These are phyloP conservation scores for Nycteola revayana DNA, from an alignment of 2,888 invertebrate genomes.

Conservation along the genomic window DNA sequence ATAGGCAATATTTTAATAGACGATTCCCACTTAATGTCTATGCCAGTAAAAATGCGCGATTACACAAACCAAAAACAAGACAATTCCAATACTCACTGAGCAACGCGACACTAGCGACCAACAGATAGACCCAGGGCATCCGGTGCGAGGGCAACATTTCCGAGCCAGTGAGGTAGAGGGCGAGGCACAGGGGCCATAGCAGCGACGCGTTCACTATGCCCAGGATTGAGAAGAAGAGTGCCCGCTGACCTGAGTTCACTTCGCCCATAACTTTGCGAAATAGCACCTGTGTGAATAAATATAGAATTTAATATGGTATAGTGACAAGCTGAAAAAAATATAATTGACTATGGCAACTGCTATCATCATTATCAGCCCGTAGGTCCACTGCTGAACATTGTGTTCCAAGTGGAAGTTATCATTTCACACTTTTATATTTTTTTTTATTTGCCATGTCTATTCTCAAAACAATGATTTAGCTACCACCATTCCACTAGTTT, in stretches of 20 bases:
- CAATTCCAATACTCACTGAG: constrained; percentile 83
- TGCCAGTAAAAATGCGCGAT: too few relatives aligned
- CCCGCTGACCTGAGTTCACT: constrained; percentile 95
- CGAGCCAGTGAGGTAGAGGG: constrained; percentile 92
- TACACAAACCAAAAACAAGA: neutral
- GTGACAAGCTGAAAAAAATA: too few relatives aligned
- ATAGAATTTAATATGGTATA: too few relatives aligned
- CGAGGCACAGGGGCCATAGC: constrained; percentile 95
- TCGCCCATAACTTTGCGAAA: constrained; percentile 97
- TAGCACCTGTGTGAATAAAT: too few relatives aligned
- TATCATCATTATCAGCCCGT: too few relatives aligned
- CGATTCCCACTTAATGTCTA: too few relatives aligned
- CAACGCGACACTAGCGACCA: constrained; percentile 90
- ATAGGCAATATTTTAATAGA: too few relatives aligned
- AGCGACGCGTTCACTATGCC: constrained; percentile 94
- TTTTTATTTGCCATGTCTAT: constrained; percentile 32
- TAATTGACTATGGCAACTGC: too few relatives aligned
- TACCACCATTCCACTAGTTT: constrained; percentile 18
- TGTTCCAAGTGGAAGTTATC: too few relatives aligned
- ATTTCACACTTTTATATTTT: too few relatives aligned
- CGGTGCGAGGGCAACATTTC: constrained; percentile 91
- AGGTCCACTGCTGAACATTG: too few relatives aligned
- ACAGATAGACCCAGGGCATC: constrained; percentile 93
- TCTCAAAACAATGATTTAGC: constrained; percentile 18
- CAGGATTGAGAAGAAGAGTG: constrained; percentile 95